Evolutionary conservation across 2,888 invertebrate species (phyloP).

Genomic region (Callimorpha dominula): DNA sequence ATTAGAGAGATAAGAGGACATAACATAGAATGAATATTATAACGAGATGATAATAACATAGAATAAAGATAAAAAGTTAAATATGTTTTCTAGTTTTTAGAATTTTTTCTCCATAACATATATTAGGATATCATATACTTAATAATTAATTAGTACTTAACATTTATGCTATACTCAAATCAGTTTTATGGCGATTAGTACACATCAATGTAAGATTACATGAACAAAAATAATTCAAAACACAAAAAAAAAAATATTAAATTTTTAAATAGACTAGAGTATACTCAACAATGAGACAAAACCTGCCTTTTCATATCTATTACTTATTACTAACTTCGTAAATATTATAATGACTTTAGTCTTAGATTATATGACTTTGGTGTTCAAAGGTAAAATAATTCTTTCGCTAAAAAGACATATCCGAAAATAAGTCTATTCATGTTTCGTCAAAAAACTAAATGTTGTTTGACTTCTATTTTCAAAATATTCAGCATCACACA

Average conservation of each 20-base stretch:
- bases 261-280: neutral
- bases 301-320: neutral
- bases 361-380: too few species aligned
- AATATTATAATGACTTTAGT: too few species aligned
- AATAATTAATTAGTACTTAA: neutral
- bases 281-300: neutral
- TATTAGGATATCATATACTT: neutral
- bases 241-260: too few species aligned
- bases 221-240: too few species aligned
- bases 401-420: too few species aligned
- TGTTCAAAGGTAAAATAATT: too few species aligned
- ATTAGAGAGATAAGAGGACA: too few species aligned
- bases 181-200: neutral
- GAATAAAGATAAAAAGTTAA: too few species aligned
- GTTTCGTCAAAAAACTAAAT: neutral
- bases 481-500: neutral
- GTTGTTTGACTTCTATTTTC: neutral
- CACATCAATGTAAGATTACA: neutral
- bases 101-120: neutral
- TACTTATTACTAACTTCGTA: neutral
- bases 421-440: too few species aligned
- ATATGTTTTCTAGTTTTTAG: too few species aligned
- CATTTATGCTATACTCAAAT: neutral
- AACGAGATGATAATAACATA: too few species aligned
- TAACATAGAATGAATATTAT: too few species aligned